Evolutionary conservation across 2,113 vertebrate species (phyloP).

Genomic region (Rhinolophus ferrumequinum): DNA sequence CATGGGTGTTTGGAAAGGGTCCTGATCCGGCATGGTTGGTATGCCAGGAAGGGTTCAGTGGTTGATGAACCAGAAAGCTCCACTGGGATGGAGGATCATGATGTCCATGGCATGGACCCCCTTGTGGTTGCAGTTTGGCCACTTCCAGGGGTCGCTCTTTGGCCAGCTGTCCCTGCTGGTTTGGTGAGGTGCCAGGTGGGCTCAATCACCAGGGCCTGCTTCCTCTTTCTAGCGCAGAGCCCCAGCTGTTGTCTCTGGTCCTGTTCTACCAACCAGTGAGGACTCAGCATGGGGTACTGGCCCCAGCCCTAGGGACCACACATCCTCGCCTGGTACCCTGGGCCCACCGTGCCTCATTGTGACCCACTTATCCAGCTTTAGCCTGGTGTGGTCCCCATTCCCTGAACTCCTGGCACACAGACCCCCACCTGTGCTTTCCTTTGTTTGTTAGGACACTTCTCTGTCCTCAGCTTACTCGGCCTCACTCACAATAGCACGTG

Average conservation of each 20-base stretch:
- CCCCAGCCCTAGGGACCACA: background rate
- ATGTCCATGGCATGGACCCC: background rate
- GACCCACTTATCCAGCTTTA: background rate
- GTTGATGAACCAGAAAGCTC: background rate
- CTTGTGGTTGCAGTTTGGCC: background rate
- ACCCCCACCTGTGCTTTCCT: background rate
- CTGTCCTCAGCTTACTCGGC: background rate
- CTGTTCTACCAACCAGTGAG: background rate
- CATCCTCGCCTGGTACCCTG: background rate
- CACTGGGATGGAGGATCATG: background rate
- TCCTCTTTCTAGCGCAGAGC: background rate
- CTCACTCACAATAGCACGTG: background rate
- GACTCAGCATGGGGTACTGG: accelerated
- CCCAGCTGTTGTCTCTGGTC: no score
- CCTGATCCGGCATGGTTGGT: background rate
- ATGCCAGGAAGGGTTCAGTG: background rate
- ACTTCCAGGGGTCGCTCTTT: accelerated
- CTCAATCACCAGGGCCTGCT: background rate
- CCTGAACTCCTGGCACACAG: background rate
- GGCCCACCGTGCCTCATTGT: accelerated
- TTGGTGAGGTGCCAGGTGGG: background rate
- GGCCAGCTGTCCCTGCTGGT: background rate
- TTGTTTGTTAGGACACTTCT: accelerated
- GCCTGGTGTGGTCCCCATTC: background rate
- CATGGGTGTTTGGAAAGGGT: background rate